A percentile compares a stretch with the other conserved stretches of the same genome.
Evolutionary conservation across 1,140 invertebrate species (phyloP).

Genomic region (Pseudobourletiella spinata): DNA sequence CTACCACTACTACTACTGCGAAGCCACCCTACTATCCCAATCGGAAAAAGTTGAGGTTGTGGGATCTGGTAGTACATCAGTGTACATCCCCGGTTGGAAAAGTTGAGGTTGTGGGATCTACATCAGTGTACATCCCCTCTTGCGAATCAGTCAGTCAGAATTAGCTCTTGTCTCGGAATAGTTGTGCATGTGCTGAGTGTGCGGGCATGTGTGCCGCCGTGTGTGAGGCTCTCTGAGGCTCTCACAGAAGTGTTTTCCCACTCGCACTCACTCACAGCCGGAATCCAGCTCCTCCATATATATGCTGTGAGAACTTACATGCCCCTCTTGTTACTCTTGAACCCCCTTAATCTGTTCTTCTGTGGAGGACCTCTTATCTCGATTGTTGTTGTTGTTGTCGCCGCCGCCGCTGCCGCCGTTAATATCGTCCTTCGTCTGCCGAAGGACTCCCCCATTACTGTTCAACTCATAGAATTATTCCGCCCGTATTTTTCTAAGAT

Average conservation of each 20-base stretch:
- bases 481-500: too few relatives aligned
- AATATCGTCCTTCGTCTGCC: too few relatives aligned
- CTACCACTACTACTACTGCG: too few relatives aligned
- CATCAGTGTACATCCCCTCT: neutral
- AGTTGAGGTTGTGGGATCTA: neutral
- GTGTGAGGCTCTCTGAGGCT: neutral
- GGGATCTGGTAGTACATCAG: neutral
- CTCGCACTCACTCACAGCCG: neutral
- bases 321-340: neutral
- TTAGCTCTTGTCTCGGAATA: slow-evolving; percentile 3
- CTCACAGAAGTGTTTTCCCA: neutral
- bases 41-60: neutral
- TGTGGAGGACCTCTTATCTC: too few relatives aligned
- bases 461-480: too few relatives aligned
- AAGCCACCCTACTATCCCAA: neutral
- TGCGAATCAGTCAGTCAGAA: slow-evolving; percentile 6
- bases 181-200: too few relatives aligned
- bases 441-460: too few relatives aligned
- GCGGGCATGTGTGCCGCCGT: too few relatives aligned
- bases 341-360: neutral
- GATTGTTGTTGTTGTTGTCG: too few relatives aligned
- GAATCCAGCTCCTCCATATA: neutral
- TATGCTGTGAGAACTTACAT: too few relatives aligned
- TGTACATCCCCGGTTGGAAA: neutral
- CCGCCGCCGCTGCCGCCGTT: too few relatives aligned